Conservation (phyloP, 2,113 vertebrate species). For the Centropristis striata region DNA sequence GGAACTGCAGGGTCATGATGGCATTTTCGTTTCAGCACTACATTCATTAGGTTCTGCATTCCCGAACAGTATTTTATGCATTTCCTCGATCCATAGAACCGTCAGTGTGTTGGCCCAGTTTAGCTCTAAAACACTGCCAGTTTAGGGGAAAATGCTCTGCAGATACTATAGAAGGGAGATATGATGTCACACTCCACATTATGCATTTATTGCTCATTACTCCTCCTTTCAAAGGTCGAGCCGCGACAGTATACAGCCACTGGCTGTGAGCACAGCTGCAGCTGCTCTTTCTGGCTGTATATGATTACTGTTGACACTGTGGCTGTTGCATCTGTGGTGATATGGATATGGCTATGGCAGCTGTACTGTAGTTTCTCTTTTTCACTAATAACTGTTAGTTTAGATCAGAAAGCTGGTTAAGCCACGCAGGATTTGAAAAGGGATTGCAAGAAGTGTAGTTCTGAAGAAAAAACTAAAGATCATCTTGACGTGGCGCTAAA, state of each 20-base stretch:
- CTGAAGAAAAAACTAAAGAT: no score
- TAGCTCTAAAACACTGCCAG: no score
- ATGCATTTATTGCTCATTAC: background rate
- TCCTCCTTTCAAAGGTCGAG: background rate
- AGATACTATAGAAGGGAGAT: background rate
- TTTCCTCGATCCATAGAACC: no score
- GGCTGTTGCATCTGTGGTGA: background rate
- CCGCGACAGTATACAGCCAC: background rate
- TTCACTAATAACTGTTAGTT: background rate
- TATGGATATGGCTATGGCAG: background rate
- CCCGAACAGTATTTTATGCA: background rate
- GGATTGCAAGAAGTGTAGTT: background rate
- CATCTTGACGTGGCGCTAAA: no score
- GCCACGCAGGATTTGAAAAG: no score
- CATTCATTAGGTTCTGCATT: background rate
- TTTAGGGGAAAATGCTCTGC: background rate
- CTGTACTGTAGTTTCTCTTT: background rate
- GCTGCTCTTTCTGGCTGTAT: background rate
- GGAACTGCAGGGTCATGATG: background rate
- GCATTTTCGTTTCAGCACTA: background rate
- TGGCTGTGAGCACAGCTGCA: background rate
- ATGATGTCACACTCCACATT: background rate
- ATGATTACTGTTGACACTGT: background rate
- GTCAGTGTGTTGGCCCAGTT: background rate
- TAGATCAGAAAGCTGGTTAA: background rate